Conservation (phyloP, 92 coral and sea anemone species). For the Phenganax stokvisi region DNA sequence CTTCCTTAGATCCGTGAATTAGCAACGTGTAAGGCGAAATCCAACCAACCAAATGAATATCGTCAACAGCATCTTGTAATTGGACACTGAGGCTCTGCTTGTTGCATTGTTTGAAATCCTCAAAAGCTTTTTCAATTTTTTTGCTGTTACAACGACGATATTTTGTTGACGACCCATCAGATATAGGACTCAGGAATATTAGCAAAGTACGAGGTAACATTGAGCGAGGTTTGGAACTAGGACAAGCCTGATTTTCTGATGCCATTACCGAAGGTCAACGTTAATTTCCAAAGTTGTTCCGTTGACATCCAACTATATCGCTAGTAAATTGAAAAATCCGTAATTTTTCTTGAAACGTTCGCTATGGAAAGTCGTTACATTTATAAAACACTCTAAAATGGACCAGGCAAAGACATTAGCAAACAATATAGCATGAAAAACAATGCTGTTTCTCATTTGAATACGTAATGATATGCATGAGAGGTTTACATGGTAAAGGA, state of each 20-base stretch:
- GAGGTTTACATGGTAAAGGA: conserved; percentile 25
- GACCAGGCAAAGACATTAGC: not conserved
- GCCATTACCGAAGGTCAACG: not conserved
- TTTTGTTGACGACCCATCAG: conserved; percentile 12
- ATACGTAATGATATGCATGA: conserved; percentile 32
- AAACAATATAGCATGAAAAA: conserved; percentile 17
- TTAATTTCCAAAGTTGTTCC: not conserved
- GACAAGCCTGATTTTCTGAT: conserved; percentile 15
- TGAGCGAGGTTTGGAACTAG: conserved; percentile 19
- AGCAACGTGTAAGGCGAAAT: conserved; percentile 77
- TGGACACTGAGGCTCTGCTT: conserved; percentile 31
- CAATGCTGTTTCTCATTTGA: conserved; percentile 23
- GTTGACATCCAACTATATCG: too few relatives aligned
- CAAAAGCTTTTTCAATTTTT: conserved; percentile 21
- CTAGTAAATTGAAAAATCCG: too few relatives aligned
- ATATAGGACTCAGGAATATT: conserved; percentile 18
- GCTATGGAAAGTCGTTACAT: too few relatives aligned
- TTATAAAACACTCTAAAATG: not conserved
- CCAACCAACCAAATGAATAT: conserved; percentile 82
- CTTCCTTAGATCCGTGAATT: conserved; percentile 88
- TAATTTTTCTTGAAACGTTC: too few relatives aligned
- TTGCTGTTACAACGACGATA: not conserved
- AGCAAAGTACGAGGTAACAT: conserved; percentile 30
- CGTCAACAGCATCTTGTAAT: conserved; percentile 49
- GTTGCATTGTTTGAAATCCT: conserved; percentile 27